phyloP scores from a whole-genome alignment of 2,888 invertebrate genomes.

The Nymphalis polychloros region DNA sequence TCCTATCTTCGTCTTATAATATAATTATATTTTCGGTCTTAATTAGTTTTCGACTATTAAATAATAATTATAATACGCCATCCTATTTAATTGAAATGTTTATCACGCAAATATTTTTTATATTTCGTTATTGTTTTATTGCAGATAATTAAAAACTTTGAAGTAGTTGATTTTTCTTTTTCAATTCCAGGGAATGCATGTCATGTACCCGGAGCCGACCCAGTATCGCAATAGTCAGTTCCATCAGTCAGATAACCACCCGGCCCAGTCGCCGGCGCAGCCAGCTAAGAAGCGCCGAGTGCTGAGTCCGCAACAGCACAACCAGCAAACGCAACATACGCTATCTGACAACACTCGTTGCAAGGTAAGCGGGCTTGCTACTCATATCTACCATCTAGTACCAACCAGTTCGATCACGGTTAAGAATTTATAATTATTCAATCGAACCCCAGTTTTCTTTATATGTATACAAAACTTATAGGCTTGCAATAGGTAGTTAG shows the following conservation, averaged over 20 bases:
- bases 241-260: slow-evolving; percentile 63
- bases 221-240: slow-evolving; percentile 76
- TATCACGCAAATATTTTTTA: too few species aligned
- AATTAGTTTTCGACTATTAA: slow-evolving; percentile 18
- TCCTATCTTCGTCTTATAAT: slow-evolving; percentile 36
- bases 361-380: slow-evolving; percentile 55
- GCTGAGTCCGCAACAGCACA: slow-evolving; percentile 57
- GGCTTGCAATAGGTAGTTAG: too few species aligned
- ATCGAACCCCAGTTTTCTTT: too few species aligned
- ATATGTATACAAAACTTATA: too few species aligned
- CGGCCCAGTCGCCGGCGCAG: slow-evolving; percentile 70
- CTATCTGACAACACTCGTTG: slow-evolving; percentile 62
- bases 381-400: too few species aligned
- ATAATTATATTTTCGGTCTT: slow-evolving; percentile 41
- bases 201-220: slow-evolving; percentile 88
- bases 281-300: slow-evolving; percentile 73
- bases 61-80: neutral
- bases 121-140: too few species aligned
- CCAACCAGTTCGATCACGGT: too few species aligned
- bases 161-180: neutral
- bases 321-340: slow-evolving; percentile 41
- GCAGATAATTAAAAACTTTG: neutral
- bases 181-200: slow-evolving; percentile 88
- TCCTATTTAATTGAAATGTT: too few species aligned
- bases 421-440: too few species aligned